phyloP scores from a whole-genome alignment of 2,797 vertebrate species.

The Sebastes umbrosus region DNA sequence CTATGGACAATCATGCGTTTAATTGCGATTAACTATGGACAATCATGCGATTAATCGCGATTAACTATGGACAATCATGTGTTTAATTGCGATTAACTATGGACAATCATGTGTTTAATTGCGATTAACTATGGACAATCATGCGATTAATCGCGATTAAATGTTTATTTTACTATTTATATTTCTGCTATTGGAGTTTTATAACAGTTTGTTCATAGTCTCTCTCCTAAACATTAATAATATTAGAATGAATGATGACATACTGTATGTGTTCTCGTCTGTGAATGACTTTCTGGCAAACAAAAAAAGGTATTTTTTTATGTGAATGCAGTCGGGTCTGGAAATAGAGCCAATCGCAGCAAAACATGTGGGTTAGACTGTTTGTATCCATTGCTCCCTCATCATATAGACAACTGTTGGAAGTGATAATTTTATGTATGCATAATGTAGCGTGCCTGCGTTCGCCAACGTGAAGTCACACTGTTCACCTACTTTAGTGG shows the following conservation, averaged over 20 bases:
- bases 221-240: background rate
- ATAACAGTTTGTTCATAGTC: background rate
- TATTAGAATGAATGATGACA: background rate
- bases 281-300: background rate
- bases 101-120: too few species aligned
- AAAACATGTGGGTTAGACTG: background rate
- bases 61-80: too few species aligned
- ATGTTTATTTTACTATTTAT: background rate
- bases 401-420: conserved; percentile 19
- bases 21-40: too few species aligned
- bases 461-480: conserved; percentile 49
- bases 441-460: conserved; percentile 7
- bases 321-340: background rate
- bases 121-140: too few species aligned
- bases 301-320: background rate
- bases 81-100: too few species aligned
- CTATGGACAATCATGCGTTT: too few species aligned
- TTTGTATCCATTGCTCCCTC: background rate
- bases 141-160: too few species aligned
- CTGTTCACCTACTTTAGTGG: conserved; percentile 59
- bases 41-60: too few species aligned
- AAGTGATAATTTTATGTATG: conserved; percentile 2
- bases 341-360: background rate
- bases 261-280: background rate
- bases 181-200: background rate